Conservation (phyloP, 1,140 invertebrate species). For the Zaprionus kolodkinae region DNA sequence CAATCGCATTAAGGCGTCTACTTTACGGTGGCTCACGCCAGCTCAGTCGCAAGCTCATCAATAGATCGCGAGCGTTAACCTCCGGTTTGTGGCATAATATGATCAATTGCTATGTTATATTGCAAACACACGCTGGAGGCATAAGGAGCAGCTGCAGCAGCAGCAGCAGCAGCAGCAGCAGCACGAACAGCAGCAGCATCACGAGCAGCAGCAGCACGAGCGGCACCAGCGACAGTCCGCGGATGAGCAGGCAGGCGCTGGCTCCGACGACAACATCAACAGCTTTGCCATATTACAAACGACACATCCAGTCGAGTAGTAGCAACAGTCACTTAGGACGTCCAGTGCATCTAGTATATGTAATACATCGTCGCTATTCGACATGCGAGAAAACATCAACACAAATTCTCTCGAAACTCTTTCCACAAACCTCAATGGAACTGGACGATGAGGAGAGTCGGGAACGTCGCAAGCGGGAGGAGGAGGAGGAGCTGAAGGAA, state of each 20-base stretch:
- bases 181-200: not conserved
- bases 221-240: not conserved
- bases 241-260: not conserved
- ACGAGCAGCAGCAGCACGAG: not conserved
- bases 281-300: not conserved
- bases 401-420: slow-evolving; percentile 73
- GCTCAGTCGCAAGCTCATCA: slow-evolving; percentile 38
- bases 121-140: slow-evolving; percentile 7
- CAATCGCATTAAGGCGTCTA: slow-evolving; percentile 35
- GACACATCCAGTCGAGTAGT: not conserved
- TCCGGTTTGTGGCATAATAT: slow-evolving; percentile 41
- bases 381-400: slow-evolving; percentile 53
- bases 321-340: not conserved
- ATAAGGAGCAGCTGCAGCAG: not conserved
- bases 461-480: slow-evolving; percentile 68
- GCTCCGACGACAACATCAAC: not conserved
- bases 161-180: too few species aligned
- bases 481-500: slow-evolving; percentile 84
- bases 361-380: slow-evolving; percentile 46
- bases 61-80: slow-evolving; percentile 35
- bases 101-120: slow-evolving; percentile 16
- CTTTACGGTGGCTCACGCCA: slow-evolving; percentile 20
- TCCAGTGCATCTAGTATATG: slow-evolving; percentile 20
- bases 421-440: slow-evolving; percentile 74
- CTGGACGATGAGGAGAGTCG: slow-evolving; percentile 60